Evolutionary conservation across 2,797 vertebrate genomes (phyloP).

Genomic region (Rhodeus uyekii): DNA sequence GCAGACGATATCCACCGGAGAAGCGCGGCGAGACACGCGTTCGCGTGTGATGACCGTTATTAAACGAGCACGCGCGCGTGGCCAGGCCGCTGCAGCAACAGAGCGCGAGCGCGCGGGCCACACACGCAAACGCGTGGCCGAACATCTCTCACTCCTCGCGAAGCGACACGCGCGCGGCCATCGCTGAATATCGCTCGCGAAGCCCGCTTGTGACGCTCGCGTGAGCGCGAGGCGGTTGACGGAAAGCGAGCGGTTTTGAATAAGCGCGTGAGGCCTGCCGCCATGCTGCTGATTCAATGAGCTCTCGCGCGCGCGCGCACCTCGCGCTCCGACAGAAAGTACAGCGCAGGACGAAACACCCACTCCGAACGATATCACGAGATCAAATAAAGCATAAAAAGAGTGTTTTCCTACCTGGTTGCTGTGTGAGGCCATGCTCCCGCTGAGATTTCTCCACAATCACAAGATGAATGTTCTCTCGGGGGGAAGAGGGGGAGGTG

Average conservation of each 20-base stretch:
- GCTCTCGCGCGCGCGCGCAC: neutral
- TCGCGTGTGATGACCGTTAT: slow-evolving; percentile 44
- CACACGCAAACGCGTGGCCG: slow-evolving; percentile 62
- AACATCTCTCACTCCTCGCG: neutral
- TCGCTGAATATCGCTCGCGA: neutral
- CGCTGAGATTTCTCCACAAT: slow-evolving; percentile 73
- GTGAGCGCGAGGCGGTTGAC: neutral
- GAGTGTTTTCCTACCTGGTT: slow-evolving; percentile 77
- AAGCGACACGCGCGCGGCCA: neutral
- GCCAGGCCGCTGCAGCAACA: slow-evolving; percentile 69
- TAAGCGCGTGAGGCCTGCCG: slow-evolving; percentile 67
- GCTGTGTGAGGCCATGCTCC: slow-evolving; percentile 84
- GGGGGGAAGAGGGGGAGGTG: slow-evolving; percentile 60
- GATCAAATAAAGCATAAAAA: neutral
- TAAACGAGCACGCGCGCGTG: slow-evolving; percentile 53
- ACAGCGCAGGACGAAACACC: neutral
- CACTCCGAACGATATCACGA: too few relatives aligned
- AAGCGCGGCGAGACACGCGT: neutral
- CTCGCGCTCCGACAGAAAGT: neutral
- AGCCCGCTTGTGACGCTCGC: neutral
- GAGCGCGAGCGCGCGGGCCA: slow-evolving; percentile 73
- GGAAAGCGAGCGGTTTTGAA: neutral
- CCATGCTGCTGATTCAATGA: slow-evolving; percentile 75
- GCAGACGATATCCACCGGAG: neutral
- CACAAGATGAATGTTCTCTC: slow-evolving; percentile 71